Evolutionary conservation across 2,113 vertebrate species (phyloP).

Genomic region (Arothron firmamentum): DNA sequence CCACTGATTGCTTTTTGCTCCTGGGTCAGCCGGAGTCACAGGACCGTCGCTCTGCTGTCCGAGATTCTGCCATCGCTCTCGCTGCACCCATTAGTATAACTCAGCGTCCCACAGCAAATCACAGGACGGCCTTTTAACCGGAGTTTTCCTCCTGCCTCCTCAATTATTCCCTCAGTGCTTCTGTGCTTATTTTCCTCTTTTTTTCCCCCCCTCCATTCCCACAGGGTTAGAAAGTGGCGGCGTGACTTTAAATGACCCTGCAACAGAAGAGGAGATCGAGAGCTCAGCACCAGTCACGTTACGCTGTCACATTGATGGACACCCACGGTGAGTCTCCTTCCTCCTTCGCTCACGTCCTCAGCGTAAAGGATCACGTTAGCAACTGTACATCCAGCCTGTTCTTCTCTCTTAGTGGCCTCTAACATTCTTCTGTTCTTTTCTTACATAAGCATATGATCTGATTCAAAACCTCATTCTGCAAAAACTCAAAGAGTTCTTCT

Average conservation of each 20-base stretch:
- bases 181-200: conserved; percentile 8
- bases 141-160: conserved; percentile 32
- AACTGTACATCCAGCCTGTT: conserved; percentile 1
- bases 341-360: not conserved
- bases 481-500: too few species aligned
- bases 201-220: conserved; percentile 16
- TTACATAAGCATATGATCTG: not conserved
- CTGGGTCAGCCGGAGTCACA: conserved; percentile 7
- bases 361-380: conserved; percentile 10
- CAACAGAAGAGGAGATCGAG: conserved; percentile 82
- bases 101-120: conserved; percentile 3
- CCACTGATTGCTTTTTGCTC: not conserved
- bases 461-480: too few species aligned
- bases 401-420: conserved; percentile 1
- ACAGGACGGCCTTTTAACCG: conserved; percentile 50
- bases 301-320: conserved; percentile 91
- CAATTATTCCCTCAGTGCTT: conserved; percentile 12
- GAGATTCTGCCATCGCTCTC: not conserved
- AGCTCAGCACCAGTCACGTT: conserved; percentile 82
- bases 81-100: conserved; percentile 36
- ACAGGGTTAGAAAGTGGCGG: conserved; percentile 90
- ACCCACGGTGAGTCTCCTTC: conserved; percentile 86
- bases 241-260: conserved; percentile 86
- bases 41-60: conserved; percentile 22
- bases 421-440: not conserved